Percentiles rank a stretch among this genome's conserved stretches.
Conservation (phyloP, 2,113 vertebrate genomes). For the Phoxinus phoxinus region DNA sequence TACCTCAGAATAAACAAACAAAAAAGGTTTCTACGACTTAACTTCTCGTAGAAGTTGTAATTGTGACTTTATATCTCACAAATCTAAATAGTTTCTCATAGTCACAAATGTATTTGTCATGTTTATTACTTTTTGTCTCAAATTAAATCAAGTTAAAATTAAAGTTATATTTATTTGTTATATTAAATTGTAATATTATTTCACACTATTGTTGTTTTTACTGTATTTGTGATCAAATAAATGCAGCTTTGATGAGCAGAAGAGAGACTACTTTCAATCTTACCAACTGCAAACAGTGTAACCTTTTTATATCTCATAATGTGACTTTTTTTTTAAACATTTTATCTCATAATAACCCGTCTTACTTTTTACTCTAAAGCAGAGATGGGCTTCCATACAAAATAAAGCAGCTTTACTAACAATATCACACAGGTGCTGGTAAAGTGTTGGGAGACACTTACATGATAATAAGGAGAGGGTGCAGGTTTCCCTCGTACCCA, state of each 20-base stretch:
- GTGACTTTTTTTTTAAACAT: background rate
- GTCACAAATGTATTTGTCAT: background rate
- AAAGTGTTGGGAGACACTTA: conserved; percentile 63
- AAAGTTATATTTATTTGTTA: too few species aligned
- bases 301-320: background rate
- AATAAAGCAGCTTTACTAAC: background rate
- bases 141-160: background rate
- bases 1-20: background rate
- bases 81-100: background rate
- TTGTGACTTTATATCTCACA: background rate
- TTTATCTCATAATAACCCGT: background rate
- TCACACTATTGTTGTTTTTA: background rate
- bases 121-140: background rate
- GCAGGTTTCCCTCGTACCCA: conserved; percentile 75
- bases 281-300: background rate
- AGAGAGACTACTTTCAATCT: background rate
- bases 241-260: background rate
- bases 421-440: background rate
- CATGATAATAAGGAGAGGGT: conserved; percentile 81
- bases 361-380: background rate
- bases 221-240: background rate
- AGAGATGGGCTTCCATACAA: background rate
- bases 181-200: background rate
- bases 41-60: background rate
- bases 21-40: background rate